Evolutionary conservation across 1,140 invertebrate species (phyloP).

Genomic region (Trichogramma pretiosum): DNA sequence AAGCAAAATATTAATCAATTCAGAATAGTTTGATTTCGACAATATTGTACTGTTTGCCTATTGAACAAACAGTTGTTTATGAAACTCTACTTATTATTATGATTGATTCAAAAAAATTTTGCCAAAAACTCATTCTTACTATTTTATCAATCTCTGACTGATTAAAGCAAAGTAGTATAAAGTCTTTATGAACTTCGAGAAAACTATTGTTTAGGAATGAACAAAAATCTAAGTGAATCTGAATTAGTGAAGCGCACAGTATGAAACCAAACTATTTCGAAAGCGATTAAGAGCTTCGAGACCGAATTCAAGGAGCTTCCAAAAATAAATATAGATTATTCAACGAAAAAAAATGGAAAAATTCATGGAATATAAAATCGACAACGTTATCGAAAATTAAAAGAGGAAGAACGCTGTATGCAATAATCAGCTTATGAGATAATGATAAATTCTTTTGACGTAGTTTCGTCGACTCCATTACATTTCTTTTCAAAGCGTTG

Average conservation of each 20-base stretch:
- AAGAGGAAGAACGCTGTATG: slow-evolving; percentile 6
- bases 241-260: neutral
- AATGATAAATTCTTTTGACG: slow-evolving; percentile 9
- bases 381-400: slow-evolving; percentile 3
- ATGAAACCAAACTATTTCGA: neutral
- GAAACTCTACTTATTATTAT: too few relatives aligned
- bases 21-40: too few relatives aligned
- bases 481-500: too few relatives aligned
- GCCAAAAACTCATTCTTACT: too few relatives aligned
- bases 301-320: neutral
- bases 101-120: too few relatives aligned
- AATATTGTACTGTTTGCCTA: too few relatives aligned
- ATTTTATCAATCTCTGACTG: too few relatives aligned
- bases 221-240: neutral
- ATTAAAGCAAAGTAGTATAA: too few relatives aligned
- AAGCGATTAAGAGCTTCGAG: neutral
- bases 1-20: too few relatives aligned
- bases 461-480: too few relatives aligned
- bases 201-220: neutral
- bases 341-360: neutral
- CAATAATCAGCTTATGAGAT: slow-evolving; percentile 10
- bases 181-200: too few relatives aligned
- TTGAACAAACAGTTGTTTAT: too few relatives aligned
- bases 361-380: slow-evolving; percentile 11
- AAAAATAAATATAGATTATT: slow-evolving; percentile 3